Percentiles rank a stretch among this genome's conserved stretches.
These are phyloP conservation scores for Sinella curviseta DNA, from an alignment of 1,140 invertebrate species.

Conservation along the genomic window DNA sequence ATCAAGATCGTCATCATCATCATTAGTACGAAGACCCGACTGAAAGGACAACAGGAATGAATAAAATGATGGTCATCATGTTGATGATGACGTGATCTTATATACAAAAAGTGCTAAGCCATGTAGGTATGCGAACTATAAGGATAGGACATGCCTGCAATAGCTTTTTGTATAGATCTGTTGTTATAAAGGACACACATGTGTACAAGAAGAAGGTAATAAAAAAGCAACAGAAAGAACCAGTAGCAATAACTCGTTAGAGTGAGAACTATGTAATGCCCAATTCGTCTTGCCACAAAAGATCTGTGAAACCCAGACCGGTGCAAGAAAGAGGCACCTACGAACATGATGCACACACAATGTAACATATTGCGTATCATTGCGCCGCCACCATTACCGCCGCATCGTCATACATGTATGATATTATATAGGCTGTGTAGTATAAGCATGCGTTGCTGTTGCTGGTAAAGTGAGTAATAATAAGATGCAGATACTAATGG, in stretches of 20 bases:
- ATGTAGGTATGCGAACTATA: background rate
- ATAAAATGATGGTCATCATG: background rate
- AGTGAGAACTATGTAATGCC: conserved; percentile 7
- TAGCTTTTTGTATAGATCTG: no score
- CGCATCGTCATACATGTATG: background rate
- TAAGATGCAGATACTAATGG: conserved; percentile 14
- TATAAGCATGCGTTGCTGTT: no score
- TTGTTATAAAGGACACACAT: no score
- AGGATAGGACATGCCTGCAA: no score
- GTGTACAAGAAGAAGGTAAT: no score
- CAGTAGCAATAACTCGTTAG: conserved; percentile 7
- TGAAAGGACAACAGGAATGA: background rate
- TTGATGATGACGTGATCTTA: no score
- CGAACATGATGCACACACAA: no score
- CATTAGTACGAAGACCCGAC: background rate
- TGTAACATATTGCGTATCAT: no score
- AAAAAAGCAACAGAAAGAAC: conserved; percentile 4
- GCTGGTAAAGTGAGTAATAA: no score
- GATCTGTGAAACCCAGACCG: no score
- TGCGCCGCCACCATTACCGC: background rate
- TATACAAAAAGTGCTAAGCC: background rate
- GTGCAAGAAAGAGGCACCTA: no score
- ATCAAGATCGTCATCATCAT: conserved; percentile 19
- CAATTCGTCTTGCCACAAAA: background rate
- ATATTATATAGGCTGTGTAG: no score